A percentile compares a stretch with the other conserved stretches of the same genome.
These are phyloP conservation scores for Hypolimnas misippus DNA, from an alignment of 2,888 invertebrate species.

Conservation along the genomic window DNA sequence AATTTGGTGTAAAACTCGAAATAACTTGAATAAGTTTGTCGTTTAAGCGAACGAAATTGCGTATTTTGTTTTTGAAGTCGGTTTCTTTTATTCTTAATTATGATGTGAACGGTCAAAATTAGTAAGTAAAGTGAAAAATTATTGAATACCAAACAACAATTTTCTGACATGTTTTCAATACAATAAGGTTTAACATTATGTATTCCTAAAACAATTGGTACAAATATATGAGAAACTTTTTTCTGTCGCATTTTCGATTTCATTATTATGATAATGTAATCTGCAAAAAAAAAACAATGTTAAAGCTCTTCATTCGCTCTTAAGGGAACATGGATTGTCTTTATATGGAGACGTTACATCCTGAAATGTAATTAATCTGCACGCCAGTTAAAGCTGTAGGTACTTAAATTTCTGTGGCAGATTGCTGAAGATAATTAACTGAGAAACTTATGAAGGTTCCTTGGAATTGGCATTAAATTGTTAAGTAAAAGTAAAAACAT, in stretches of 20 bases:
- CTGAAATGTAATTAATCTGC: slow-evolving; percentile 8
- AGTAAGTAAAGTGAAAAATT: no score
- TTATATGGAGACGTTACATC: slow-evolving; percentile 9
- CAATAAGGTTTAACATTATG: no score
- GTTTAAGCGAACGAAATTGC: no score
- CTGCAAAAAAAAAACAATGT: not conserved
- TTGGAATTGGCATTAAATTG: not conserved
- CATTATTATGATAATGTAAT: not conserved
- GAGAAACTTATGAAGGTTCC: not conserved
- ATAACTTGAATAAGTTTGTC: no score
- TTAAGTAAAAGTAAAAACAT: not conserved
- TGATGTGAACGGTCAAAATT: no score
- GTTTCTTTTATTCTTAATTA: no score
- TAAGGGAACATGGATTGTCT: not conserved
- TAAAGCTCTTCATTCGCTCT: not conserved
- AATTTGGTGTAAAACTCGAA: no score
- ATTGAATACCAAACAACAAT: not conserved
- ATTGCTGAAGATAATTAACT: slow-evolving; percentile 8
- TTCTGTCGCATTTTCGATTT: not conserved
- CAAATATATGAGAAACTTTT: not conserved
- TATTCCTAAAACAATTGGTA: not conserved
- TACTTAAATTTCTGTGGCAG: slow-evolving; percentile 8
- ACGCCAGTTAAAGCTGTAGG: slow-evolving; percentile 2
- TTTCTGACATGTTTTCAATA: no score
- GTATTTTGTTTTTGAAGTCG: no score